Evolutionary conservation across 2,888 invertebrate species (phyloP), one percentile per base, ranked within the genome.

Genomic region (Oscheius sp.): DNA sequence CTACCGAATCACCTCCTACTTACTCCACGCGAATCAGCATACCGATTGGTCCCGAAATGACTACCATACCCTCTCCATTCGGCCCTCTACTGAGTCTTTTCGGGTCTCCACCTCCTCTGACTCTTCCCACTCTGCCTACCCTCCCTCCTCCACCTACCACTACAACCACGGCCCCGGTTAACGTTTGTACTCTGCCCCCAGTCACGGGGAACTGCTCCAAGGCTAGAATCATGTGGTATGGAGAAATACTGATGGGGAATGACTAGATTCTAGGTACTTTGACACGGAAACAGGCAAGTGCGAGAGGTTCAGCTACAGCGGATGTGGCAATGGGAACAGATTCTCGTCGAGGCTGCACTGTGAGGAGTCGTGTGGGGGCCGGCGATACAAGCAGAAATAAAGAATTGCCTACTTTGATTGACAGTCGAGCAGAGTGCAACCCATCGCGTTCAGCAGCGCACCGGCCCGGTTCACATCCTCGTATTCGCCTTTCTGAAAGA

Each of bases 251-350:
- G 29, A 57, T 9, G 35, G n/a, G 2, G 35, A 33, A 21, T 21
- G 21, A 21, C 21, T 21, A 21, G 21, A 70, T 70, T 11, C 50
- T 59, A 82, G 83, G 83, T 84, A 81, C 66, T 84, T 78, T 60
- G 83, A 84, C 73, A 74, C 72, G 2, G 80, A 82, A 60, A 77
- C 77, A 5, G 65, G 77, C 7, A 73, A 76, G 68, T 83, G 83
- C 60, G 82, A 83, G 62, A 65, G 84, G 51, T 85, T 84, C 65
- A 79, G 79, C 58, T 85, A 77, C 76, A 79, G 79, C 70, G 82
- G 83, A 2, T 82, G 84, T 72, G 83, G 84, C 13, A 84, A 84
- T 65, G 62, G 59, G 13, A 84, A 84, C 48, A 71, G 83, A 21
- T 84, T 84, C 58, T 60, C 79, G 1, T 79, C 79, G 55, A 79